Evolutionary conservation across 2,113 vertebrate species (phyloP).

Genomic region (Pagrus major): DNA sequence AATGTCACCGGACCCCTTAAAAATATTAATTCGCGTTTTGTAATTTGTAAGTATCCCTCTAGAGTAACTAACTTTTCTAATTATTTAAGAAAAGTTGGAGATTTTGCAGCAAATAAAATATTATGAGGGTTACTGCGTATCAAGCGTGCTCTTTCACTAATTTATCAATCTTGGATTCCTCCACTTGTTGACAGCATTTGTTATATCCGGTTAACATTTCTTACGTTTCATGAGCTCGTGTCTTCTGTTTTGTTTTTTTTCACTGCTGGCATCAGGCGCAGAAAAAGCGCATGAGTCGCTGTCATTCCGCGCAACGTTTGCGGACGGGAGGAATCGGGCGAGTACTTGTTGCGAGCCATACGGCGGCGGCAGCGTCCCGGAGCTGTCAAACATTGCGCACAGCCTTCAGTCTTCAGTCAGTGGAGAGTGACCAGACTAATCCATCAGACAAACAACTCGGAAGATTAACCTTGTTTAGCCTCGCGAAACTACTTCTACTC

Average conservation of each 20-base stretch:
- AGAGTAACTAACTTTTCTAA: not conserved
- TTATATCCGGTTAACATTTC: not conserved
- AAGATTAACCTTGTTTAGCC: slow-evolving; percentile 54
- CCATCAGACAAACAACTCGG: slow-evolving; percentile 72
- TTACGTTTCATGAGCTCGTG: not conserved
- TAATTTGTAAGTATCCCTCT: not conserved
- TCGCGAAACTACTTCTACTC: slow-evolving; percentile 48
- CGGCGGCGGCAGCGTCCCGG: slow-evolving; percentile 73
- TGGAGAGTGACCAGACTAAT: slow-evolving; percentile 67
- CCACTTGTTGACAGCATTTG: slow-evolving; percentile 60
- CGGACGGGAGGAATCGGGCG: slow-evolving; percentile 62
- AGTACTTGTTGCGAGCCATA: slow-evolving; percentile 81
- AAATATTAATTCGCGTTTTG: not conserved
- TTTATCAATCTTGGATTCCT: slow-evolving; percentile 26
- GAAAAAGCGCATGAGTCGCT: slow-evolving; percentile 46
- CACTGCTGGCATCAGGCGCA: slow-evolving; percentile 41
- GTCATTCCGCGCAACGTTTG: slow-evolving; percentile 70
- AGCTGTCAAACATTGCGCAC: slow-evolving; percentile 80
- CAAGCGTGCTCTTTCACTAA: not conserved
- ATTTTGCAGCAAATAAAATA: not conserved
- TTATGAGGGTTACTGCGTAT: not conserved
- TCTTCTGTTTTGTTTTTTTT: slow-evolving; percentile 7
- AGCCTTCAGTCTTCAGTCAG: slow-evolving; percentile 61
- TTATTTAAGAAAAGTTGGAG: not conserved
- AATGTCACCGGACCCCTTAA: not conserved